Evolutionary conservation across 2,797 vertebrate species (phyloP), one percentile per base, ranked within the genome.

Genomic region (Anguilla marmorata): DNA sequence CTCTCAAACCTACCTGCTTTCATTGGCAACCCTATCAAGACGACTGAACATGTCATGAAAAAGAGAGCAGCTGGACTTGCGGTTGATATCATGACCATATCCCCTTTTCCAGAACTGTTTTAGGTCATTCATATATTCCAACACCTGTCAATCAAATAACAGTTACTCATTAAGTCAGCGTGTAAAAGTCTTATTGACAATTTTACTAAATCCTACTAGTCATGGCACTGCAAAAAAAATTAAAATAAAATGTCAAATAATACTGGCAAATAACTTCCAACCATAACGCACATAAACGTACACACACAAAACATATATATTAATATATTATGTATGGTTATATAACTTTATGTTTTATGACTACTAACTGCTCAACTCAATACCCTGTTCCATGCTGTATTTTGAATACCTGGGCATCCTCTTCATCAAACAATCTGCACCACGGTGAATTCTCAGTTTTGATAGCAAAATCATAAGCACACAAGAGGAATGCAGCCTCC

Each of bases 31-130:
- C 91, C 93, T 95, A 91, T 98, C 97, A 84, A 99, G 94, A 6
- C 97, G 96, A 66, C 93, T 95, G 94, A 99, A 98, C 86, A 99
- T 93, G 87, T 99, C 96, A 16, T 98, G 98, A 92, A 99, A 98
- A 2, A 99, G 95, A 52, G 91, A 90, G 80, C 98, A 99, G 94
- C 98, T 98, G 90, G 98, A 98, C 85, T 97, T 95, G 85, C 96
- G 93, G 50, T 96, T 99, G 94, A 99, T 98, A 86, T 93, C 92
- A 3, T 98, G 96, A 58, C 98, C 98, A 21, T 99, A 96, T 2
- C 96, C 96, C 41, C 98, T 97, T 92, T 98, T 99, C 98, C 98
- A 99, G 91, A 96, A 99, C 27, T 99, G 98, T 89, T 99, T 99
- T 91, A 99, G 94, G 91, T 99, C 98, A 0, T 95, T 97, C 94